A percentile compares a stretch with the other conserved stretches of the same genome.
Evolutionary conservation across 2,888 invertebrate genomes (phyloP).

Genomic region (Stomorhina lunata): DNA sequence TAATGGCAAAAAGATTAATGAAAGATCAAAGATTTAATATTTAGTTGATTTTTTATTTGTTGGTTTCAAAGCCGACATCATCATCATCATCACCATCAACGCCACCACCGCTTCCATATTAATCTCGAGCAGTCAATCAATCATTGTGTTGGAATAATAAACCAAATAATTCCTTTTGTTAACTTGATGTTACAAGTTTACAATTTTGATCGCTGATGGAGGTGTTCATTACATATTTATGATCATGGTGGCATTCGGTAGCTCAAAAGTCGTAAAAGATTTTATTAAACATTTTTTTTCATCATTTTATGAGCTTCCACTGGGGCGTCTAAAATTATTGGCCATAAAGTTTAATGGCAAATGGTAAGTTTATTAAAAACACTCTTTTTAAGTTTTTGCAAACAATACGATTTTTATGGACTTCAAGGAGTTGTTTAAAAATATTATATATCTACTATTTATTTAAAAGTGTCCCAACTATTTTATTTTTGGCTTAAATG

Average conservation of each 20-base stretch:
- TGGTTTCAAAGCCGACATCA: slow-evolving; percentile 41
- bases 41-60: slow-evolving; percentile 36
- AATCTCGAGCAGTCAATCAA: slow-evolving; percentile 55
- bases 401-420: slow-evolving; percentile 20
- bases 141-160: slow-evolving; percentile 41
- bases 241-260: slow-evolving; percentile 19
- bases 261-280: slow-evolving; percentile 30
- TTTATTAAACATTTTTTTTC: slow-evolving; percentile 19
- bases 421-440: neutral
- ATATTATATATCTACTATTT: too few species aligned
- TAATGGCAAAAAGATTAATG: slow-evolving; percentile 19
- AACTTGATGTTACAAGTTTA: neutral
- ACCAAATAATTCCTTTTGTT: slow-evolving; percentile 32
- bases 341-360: slow-evolving; percentile 29
- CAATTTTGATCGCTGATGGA: neutral
- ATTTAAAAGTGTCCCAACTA: too few species aligned
- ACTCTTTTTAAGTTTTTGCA: slow-evolving; percentile 48
- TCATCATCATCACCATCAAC: neutral
- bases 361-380: slow-evolving; percentile 47
- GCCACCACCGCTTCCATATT: slow-evolving; percentile 18
- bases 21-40: slow-evolving; percentile 60
- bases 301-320: slow-evolving; percentile 41
- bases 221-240: too few species aligned
- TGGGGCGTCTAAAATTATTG: slow-evolving; percentile 56
- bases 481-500: too few species aligned